Conservation (phyloP, 2,113 vertebrate species). For the Dolichotis patagonum region DNA sequence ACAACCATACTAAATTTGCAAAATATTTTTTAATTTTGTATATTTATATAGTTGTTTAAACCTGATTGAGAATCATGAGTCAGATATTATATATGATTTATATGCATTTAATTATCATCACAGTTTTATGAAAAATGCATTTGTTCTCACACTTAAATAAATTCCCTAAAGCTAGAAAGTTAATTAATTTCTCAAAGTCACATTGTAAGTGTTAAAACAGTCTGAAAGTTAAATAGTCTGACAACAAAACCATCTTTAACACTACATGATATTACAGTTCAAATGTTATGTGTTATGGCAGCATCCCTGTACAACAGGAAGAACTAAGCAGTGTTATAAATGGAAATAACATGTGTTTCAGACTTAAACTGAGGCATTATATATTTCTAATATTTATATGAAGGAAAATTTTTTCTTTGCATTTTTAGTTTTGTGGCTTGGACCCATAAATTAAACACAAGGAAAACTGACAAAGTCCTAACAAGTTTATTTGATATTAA, state of each 20-base stretch:
- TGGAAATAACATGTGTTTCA: not conserved
- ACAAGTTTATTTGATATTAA: not conserved
- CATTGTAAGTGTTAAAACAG: not conserved
- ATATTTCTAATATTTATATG: not conserved
- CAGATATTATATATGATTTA: not conserved
- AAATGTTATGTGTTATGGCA: not conserved
- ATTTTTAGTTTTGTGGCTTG: not conserved
- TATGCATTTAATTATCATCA: not conserved
- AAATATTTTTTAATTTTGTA: not conserved
- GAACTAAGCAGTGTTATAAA: not conserved
- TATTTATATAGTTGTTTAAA: not conserved
- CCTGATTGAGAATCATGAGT: not conserved
- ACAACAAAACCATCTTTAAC: not conserved
- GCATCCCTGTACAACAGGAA: not conserved
- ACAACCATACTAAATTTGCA: not conserved
- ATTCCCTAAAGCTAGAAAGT: not conserved
- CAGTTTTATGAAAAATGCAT: not conserved
- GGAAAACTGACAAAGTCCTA: not conserved
- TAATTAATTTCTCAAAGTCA: slow-evolving; percentile 1
- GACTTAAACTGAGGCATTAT: not conserved
- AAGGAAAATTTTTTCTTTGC: not conserved
- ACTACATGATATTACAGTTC: not conserved
- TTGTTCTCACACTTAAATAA: not conserved
- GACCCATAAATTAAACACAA: not conserved
- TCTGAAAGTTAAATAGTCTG: not conserved